These are phyloP conservation scores for Turritopsis rubra DNA, from an alignment of 30 jellyfish, hydroid and myxozoan genomes.

Conservation along the genomic window DNA sequence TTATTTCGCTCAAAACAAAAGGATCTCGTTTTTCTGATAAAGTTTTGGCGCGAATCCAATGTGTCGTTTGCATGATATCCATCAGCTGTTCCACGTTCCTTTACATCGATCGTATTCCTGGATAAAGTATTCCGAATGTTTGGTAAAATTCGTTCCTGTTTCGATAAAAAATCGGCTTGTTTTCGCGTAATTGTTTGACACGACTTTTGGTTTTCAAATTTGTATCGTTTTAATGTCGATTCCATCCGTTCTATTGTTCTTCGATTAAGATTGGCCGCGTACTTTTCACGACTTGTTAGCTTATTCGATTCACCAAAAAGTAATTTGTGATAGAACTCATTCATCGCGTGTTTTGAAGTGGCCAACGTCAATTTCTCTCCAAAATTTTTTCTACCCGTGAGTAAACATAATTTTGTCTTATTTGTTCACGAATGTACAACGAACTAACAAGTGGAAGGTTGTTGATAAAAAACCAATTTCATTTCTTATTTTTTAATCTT, in stretches of 20 bases:
- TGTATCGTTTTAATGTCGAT: background rate
- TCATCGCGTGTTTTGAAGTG: no score
- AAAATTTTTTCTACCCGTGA: background rate
- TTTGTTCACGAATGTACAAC: background rate
- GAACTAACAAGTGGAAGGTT: background rate
- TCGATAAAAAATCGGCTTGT: background rate
- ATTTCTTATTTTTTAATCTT: background rate
- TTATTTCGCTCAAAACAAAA: background rate
- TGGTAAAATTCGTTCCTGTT: background rate
- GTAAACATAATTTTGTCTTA: background rate
- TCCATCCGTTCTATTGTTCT: background rate
- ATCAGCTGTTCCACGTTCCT: background rate
- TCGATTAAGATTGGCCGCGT: background rate
- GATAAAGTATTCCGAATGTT: background rate
- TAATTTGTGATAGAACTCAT: background rate
- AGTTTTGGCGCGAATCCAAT: background rate
- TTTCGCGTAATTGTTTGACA: background rate
- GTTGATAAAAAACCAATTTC: background rate
- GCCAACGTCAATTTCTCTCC: no score
- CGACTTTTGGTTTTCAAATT: background rate
- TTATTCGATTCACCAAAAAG: background rate
- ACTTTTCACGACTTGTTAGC: background rate
- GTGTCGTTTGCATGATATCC: background rate
- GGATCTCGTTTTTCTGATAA: background rate
- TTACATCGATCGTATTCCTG: background rate